Conservation (phyloP, 64 coral and sea anemone species). For the Montipora efflorescens region DNA sequence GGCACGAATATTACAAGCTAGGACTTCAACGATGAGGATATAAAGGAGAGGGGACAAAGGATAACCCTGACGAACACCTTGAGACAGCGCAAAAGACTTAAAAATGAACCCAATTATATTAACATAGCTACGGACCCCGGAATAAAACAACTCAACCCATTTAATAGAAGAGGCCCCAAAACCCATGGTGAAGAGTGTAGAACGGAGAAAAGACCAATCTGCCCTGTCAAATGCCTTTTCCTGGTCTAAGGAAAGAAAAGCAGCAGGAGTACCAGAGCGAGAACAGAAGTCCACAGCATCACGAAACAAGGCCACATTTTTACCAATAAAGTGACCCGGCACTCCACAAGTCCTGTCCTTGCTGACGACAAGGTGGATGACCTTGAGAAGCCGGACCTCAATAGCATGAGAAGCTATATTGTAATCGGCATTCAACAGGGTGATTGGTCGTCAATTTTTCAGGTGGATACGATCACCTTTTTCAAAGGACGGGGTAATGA, state of each 20-base stretch:
- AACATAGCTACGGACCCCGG: background rate
- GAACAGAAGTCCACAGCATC: background rate
- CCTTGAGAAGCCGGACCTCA: background rate
- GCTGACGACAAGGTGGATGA: background rate
- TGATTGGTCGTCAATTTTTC: background rate
- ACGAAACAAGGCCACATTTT: background rate
- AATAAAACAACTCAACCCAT: background rate
- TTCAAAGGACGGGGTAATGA: background rate
- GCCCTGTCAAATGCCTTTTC: background rate
- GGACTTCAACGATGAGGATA: background rate
- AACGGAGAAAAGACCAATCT: background rate
- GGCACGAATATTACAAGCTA: background rate
- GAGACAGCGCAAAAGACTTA: background rate
- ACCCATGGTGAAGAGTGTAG: background rate
- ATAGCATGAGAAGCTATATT: no score
- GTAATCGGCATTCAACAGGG: background rate
- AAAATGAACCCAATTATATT: background rate
- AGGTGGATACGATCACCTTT: constrained; percentile 14
- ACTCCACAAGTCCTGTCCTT: constrained; percentile 37
- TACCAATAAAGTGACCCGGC: background rate
- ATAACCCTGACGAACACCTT: constrained; percentile 18
- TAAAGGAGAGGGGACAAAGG: background rate
- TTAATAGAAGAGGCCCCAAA: background rate
- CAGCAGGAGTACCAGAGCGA: background rate
- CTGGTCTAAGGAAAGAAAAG: background rate